Percentiles rank a stretch among this genome's conserved stretches.
phyloP scores from a whole-genome alignment of 2,888 invertebrate species.

The Sisyra nigra region DNA sequence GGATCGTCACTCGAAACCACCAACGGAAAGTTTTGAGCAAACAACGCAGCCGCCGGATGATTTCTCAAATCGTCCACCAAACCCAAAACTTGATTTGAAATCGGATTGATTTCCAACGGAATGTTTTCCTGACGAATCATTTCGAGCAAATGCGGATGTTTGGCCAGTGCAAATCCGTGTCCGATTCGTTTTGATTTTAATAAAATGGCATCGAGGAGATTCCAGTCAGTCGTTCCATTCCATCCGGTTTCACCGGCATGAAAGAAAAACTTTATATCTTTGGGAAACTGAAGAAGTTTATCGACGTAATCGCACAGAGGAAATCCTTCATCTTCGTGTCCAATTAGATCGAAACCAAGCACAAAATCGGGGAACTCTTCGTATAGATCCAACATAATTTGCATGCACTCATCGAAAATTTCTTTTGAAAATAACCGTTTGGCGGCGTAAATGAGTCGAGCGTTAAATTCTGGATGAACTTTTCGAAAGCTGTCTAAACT shows the following conservation, averaged over 20 bases:
- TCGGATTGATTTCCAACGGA: constrained; percentile 59
- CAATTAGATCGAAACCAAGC: constrained; percentile 68
- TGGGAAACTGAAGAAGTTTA: constrained; percentile 31
- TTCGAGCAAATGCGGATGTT: constrained; percentile 51
- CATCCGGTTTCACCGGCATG: constrained; percentile 74
- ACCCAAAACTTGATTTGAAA: constrained; percentile 55
- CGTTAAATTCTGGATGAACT: constrained; percentile 46
- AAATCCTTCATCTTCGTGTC: constrained; percentile 55
- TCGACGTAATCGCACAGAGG: constrained; percentile 44
- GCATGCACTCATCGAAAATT: constrained; percentile 23
- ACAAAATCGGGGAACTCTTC: constrained; percentile 42
- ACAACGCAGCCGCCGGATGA: constrained; percentile 49
- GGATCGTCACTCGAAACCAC: constrained; percentile 69
- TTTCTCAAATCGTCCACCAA: constrained; percentile 56
- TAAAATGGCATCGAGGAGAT: constrained; percentile 59
- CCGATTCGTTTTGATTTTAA: constrained; percentile 60
- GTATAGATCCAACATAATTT: constrained; percentile 24
- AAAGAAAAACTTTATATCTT: constrained; percentile 48
- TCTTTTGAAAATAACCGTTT: constrained; percentile 26
- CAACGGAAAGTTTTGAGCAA: constrained; percentile 51
- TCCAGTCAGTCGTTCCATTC: constrained; percentile 51
- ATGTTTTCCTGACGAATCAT: constrained; percentile 41
- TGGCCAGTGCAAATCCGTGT: constrained; percentile 57
- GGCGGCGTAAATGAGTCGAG: constrained; percentile 53
- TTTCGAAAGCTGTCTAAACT: constrained; percentile 36